A percentile compares a stretch with the other conserved stretches of the same genome.
Conservation (phyloP, 2,888 invertebrate genomes). For the Philhelius pedissequus region DNA sequence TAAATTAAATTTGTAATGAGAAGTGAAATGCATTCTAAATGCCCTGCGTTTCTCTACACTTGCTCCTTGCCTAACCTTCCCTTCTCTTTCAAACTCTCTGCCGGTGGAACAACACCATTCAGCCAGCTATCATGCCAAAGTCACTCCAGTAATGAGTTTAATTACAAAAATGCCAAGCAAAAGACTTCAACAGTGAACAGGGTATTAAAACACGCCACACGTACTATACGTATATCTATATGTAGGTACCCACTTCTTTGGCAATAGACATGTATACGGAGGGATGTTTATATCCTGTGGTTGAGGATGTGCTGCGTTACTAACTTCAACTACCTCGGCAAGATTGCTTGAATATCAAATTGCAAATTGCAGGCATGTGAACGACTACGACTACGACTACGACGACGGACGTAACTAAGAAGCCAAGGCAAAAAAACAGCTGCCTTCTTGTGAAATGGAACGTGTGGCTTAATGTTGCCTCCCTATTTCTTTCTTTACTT, state of each 20-base stretch:
- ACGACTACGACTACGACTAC: background rate
- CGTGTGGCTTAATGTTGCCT: constrained; percentile 4
- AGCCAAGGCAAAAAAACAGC: constrained; percentile 25
- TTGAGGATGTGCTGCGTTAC: background rate
- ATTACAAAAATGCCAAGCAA: constrained; percentile 61
- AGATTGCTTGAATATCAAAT: constrained; percentile 57
- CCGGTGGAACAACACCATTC: background rate
- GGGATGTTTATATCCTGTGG: constrained; percentile 40
- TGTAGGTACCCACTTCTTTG: background rate
- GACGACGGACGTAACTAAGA: background rate
- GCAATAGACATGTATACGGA: constrained; percentile 3
- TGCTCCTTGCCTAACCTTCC: background rate
- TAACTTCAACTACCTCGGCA: background rate
- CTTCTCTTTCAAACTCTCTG: background rate
- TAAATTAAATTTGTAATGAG: constrained; percentile 69
- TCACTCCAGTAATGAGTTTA: constrained; percentile 66
- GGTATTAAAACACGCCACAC: constrained; percentile 63
- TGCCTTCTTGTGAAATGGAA: constrained; percentile 27
- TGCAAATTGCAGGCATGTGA: constrained; percentile 57
- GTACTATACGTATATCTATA: no score
- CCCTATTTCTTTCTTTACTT: constrained; percentile 1
- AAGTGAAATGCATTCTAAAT: constrained; percentile 64
- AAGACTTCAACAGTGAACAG: constrained; percentile 42
- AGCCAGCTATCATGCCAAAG: constrained; percentile 43
- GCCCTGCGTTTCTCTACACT: constrained; percentile 6